These are phyloP conservation scores for Falco naumanni DNA, from an alignment of 2,797 vertebrate genomes.

Conservation along the genomic window DNA sequence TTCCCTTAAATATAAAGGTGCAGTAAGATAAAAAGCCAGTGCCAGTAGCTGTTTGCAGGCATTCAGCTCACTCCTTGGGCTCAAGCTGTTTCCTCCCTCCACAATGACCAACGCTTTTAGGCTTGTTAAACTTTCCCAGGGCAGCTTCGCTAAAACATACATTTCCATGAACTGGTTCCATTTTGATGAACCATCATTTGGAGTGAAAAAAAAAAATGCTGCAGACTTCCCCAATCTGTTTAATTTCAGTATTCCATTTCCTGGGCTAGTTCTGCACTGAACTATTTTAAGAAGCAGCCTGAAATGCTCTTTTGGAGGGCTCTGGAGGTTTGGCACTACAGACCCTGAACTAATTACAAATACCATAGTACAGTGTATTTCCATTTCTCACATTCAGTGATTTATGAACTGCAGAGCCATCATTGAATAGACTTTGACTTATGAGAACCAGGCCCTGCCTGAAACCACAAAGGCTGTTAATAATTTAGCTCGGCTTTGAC, in stretches of 20 bases:
- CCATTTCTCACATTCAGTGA: constrained; percentile 4
- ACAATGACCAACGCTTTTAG: not conserved
- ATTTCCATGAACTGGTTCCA: not conserved
- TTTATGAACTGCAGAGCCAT: constrained; percentile 1
- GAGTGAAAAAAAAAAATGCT: not conserved
- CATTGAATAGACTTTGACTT: not conserved
- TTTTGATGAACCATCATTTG: not conserved
- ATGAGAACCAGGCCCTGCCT: not conserved
- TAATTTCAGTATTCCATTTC: not conserved
- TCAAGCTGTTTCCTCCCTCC: not conserved
- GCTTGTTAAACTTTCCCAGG: not conserved
- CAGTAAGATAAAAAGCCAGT: not conserved
- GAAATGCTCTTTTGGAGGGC: not conserved
- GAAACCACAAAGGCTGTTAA: not conserved
- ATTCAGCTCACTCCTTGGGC: not conserved
- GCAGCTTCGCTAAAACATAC: not conserved
- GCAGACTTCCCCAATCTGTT: not conserved
- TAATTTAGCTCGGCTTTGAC: constrained; percentile 7
- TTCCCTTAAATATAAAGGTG: not conserved
- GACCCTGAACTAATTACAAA: not conserved
- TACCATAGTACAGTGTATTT: not conserved
- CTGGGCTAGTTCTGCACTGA: not conserved
- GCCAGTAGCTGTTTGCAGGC: not conserved
- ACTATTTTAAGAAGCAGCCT: not conserved
- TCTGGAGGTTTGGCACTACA: not conserved